Evolutionary conservation across 2,113 vertebrate genomes (phyloP).

Genomic region (Calidris pugnax): DNA sequence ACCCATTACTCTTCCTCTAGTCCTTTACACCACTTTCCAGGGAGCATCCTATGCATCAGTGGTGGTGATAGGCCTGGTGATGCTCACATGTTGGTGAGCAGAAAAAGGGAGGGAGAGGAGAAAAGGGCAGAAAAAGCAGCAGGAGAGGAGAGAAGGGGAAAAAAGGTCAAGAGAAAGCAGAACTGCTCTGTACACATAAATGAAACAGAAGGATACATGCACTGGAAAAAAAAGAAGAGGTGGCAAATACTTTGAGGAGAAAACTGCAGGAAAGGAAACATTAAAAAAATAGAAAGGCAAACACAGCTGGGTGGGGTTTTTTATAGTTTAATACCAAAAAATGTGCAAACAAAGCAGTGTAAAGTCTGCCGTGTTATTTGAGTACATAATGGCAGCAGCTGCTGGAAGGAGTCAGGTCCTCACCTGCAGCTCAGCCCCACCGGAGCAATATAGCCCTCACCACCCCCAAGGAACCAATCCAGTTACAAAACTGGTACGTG

Average conservation of each 20-base stretch:
- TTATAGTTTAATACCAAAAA: constrained; percentile 16
- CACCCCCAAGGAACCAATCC: not conserved
- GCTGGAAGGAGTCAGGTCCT: not conserved
- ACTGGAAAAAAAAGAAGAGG: accelerated
- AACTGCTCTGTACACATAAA: not conserved
- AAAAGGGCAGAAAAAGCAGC: not conserved
- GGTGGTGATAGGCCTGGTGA: not conserved
- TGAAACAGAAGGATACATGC: not conserved
- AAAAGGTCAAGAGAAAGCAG: not conserved
- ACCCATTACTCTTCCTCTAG: accelerated
- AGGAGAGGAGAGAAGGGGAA: not conserved
- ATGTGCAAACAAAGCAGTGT: constrained; percentile 5
- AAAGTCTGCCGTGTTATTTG: not conserved
- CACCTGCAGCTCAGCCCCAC: not conserved
- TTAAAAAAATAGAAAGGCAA: not conserved
- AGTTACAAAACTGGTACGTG: too few species aligned
- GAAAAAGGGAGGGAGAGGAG: not conserved
- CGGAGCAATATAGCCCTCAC: not conserved
- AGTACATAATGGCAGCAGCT: constrained; percentile 9
- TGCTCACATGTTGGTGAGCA: not conserved
- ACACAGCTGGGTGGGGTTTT: not conserved
- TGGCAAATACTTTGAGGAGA: not conserved
- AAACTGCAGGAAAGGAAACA: not conserved
- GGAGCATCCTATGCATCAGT: not conserved
- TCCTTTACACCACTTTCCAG: not conserved